Conservation (phyloP, 2,797 vertebrate species). For the Smutsia temminckii region DNA sequence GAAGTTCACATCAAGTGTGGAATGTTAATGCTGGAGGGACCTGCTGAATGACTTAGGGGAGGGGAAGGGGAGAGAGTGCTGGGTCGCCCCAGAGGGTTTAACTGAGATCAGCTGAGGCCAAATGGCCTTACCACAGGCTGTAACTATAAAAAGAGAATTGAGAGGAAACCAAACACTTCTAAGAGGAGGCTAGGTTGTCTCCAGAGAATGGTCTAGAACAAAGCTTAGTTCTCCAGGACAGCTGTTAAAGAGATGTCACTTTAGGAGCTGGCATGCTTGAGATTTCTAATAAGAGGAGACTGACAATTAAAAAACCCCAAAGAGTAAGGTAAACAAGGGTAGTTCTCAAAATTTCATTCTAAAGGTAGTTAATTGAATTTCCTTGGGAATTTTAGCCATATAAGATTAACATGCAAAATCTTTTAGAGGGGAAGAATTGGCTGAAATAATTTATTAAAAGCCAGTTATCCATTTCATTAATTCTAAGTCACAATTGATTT, state of each 20-base stretch:
- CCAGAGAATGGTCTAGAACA: neutral
- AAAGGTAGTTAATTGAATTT: neutral
- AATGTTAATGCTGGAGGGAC: neutral
- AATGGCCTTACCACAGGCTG: neutral
- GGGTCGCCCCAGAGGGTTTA: conserved; percentile 9
- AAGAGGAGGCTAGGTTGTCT: neutral
- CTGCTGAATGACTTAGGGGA: neutral
- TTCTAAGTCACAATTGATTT: conserved; percentile 45
- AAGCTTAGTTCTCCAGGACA: neutral
- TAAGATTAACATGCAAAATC: conserved; percentile 32
- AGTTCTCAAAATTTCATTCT: neutral
- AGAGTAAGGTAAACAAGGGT: neutral
- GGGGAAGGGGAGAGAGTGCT: neutral
- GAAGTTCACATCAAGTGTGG: neutral
- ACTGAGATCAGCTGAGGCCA: conserved; percentile 43
- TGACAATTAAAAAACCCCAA: neutral
- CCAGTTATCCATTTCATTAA: conserved; percentile 54
- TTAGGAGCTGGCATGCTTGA: neutral
- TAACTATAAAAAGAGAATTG: conserved; percentile 31
- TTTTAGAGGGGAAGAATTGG: conserved; percentile 29
- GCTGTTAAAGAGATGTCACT: neutral
- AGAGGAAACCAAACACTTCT: conserved; percentile 36
- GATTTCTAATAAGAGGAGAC: neutral
- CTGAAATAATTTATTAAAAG: conserved; percentile 50
- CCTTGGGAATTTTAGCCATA: neutral